A percentile compares a stretch with the other conserved stretches of the same genome.
phyloP scores from a whole-genome alignment of 1,140 invertebrate genomes.

The Drosophila fuyamai region DNA sequence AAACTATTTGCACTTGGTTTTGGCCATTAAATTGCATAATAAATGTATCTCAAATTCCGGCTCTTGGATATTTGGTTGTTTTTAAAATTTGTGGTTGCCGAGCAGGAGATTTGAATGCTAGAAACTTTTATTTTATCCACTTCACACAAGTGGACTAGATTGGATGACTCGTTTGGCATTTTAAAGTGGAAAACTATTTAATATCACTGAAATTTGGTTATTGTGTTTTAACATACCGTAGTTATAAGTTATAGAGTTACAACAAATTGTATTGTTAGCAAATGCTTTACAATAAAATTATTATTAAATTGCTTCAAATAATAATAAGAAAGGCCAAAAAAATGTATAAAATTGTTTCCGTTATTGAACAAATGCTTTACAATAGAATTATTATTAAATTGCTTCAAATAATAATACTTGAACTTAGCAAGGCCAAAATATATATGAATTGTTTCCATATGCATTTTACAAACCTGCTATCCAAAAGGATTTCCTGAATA shows the following conservation, averaged over 20 bases:
- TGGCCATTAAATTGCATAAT: constrained; percentile 76
- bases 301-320: not conserved
- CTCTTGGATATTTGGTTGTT: constrained; percentile 53
- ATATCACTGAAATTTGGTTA: not conserved
- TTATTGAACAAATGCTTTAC: too few relatives aligned
- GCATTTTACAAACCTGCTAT: too few relatives aligned
- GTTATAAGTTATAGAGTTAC: too few relatives aligned
- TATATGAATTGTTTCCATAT: too few relatives aligned
- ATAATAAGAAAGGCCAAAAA: too few relatives aligned
- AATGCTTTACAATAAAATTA: too few relatives aligned
- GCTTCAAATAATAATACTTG: too few relatives aligned
- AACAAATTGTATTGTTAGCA: too few relatives aligned
- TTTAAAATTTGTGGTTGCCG: constrained; percentile 42
- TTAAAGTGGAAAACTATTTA: not conserved
- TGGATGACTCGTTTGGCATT: not conserved
- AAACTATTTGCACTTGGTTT: constrained; percentile 81
- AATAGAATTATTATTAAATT: too few relatives aligned
- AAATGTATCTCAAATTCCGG: constrained; percentile 59
- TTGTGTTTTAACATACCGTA: too few relatives aligned
- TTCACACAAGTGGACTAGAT: constrained; percentile 15
- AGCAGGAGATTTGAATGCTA: constrained; percentile 16
- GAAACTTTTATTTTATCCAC: not conserved
- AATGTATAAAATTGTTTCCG: too few relatives aligned
- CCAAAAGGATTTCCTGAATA: not conserved
- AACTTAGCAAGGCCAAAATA: too few relatives aligned